Base-by-base conservation (phyloP, 2,113 vertebrate genomes). In the Neolamprologus kungweensis region DNA sequence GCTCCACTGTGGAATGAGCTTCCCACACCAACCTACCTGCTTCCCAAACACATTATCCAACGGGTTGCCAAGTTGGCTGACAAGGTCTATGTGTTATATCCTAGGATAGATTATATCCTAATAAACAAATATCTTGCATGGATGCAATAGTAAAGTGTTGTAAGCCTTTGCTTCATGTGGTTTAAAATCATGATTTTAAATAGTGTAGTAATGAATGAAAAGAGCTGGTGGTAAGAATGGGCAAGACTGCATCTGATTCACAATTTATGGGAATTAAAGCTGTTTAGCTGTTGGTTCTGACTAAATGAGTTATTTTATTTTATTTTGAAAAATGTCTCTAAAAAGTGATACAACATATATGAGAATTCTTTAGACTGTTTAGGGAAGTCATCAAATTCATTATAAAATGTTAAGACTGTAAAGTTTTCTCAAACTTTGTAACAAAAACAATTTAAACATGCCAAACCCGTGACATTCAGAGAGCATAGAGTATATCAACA, bases 1-100 rank as follows among this genome's bases (percentile, higher is more conserved):
- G 91, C 94, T 94, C 94, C 93, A 93, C 87, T 89, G 88, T 84
- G 92, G 94, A 95, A 95, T 94, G 94, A 93, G 90, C 87, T 86
- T 89, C 95, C 92, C 92, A 93, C 91, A 47, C 89, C 89, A 84
- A 16, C 50, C 50, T 16, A 80, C 73, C 33, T 51, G 23, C 57
- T 58, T 78, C 60, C 86, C 79, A 90, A 89, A 91, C 90, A 86
- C 23, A 45, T 50, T 6, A 9, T 42, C 37, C 55, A 10, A 71
- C 55, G 33, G 31, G 60, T 53, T 53, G 40, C 85, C 85, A 82
- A 68, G 47, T 63, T 35, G n/a, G 42, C 31, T 51, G 63, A 73
- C 31, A 75, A 14, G 9, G 8, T 73, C 68, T 78, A 21, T 51
- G 53, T 89, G 79, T 50, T 26, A 71, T 12, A 35, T 8, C 11